Evolutionary conservation across 2,797 vertebrate species (phyloP).

Genomic region (Clarias platycephalus): DNA sequence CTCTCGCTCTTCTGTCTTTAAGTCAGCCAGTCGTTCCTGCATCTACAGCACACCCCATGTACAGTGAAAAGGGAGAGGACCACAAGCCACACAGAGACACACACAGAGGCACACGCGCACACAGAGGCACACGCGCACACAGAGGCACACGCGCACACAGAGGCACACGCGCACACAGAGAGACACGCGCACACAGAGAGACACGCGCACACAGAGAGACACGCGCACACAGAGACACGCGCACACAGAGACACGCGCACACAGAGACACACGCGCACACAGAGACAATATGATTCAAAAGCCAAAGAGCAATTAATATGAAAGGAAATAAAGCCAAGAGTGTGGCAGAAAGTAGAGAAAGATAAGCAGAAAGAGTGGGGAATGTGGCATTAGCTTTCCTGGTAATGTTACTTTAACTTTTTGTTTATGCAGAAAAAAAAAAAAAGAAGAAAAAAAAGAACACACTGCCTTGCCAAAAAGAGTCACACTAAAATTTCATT

Average conservation of each 20-base stretch:
- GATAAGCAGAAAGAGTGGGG: background rate
- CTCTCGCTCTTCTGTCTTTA: constrained; percentile 83
- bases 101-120: background rate
- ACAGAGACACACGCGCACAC: background rate
- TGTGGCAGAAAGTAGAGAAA: background rate
- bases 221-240: background rate
- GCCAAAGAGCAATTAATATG: background rate
- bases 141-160: too few relatives aligned
- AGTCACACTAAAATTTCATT: too few relatives aligned
- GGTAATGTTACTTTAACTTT: background rate
- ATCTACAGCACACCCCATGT: constrained; percentile 73
- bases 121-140: too few relatives aligned
- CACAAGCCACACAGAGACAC: background rate
- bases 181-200: background rate
- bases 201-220: background rate
- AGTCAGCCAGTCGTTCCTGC: constrained; percentile 84
- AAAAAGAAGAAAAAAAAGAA: too few relatives aligned
- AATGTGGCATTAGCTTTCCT: constrained; percentile 5
- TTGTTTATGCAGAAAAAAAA: too few relatives aligned
- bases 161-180: too few relatives aligned
- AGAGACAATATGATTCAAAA: background rate
- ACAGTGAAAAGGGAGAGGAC: background rate
- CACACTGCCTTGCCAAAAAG: too few relatives aligned
- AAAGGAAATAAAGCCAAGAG: background rate
- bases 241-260: constrained; percentile 12